A percentile compares a stretch with the other conserved stretches of the same genome.
Evolutionary conservation across 2,888 invertebrate genomes (phyloP).

Genomic region (Oxyscelio sp.): DNA sequence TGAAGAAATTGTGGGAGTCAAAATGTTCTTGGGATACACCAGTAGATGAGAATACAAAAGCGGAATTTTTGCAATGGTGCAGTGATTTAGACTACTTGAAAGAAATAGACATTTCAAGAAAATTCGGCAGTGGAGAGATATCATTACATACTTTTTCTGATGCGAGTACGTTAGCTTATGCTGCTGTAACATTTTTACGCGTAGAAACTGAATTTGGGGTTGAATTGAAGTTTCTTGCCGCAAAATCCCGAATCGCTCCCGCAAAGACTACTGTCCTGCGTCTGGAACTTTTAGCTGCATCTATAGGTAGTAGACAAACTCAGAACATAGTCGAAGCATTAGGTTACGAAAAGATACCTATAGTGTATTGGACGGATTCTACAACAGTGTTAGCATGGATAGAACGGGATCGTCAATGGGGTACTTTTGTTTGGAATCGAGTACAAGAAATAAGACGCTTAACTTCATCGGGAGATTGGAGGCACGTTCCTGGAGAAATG

Average conservation of each 20-base stretch:
- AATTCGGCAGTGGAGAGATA: constrained; percentile 38
- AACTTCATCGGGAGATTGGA: constrained; percentile 74
- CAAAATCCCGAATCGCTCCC: constrained; percentile 81
- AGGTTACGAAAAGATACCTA: constrained; percentile 28
- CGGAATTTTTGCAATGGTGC: constrained; percentile 36
- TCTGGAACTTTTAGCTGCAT: constrained; percentile 81
- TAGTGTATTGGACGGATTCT: constrained; percentile 81
- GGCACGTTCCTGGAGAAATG: constrained; percentile 79
- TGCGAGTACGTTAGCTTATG: constrained; percentile 79
- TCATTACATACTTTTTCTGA: constrained; percentile 81
- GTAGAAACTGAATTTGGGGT: constrained; percentile 15
- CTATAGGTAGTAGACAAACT: constrained; percentile 77
- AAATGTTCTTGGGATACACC: constrained; percentile 62
- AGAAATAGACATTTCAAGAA: constrained; percentile 75
- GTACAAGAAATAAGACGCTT: constrained; percentile 79
- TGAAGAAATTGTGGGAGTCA: constrained; percentile 63
- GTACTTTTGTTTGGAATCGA: constrained; percentile 79
- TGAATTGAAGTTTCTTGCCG: constrained; percentile 68
- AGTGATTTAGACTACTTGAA: constrained; percentile 33
- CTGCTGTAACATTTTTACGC: constrained; percentile 70
- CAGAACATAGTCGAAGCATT: constrained; percentile 29
- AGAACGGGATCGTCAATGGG: constrained; percentile 76
- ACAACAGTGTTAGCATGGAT: constrained; percentile 80
- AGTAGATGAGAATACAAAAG: constrained; percentile 43
- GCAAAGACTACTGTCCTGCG: constrained; percentile 80